These are phyloP conservation scores for Synergus itoensis DNA, from an alignment of 2,888 invertebrate species.

Conservation along the genomic window DNA sequence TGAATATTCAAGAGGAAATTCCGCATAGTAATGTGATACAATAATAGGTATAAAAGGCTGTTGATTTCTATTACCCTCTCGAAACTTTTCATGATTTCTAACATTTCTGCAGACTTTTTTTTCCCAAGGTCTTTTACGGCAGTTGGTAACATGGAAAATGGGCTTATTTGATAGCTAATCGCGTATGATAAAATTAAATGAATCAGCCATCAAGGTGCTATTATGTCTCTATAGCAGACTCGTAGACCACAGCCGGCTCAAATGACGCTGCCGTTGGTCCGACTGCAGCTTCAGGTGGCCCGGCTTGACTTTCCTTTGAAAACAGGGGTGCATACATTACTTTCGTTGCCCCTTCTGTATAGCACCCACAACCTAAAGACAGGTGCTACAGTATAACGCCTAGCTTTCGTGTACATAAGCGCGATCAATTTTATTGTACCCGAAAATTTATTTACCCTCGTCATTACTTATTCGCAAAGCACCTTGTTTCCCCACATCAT, in stretches of 20 bases:
- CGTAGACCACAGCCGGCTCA: conserved; percentile 71
- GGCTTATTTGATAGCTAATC: conserved; percentile 3
- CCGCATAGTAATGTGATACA: background rate
- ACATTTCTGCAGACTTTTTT: background rate
- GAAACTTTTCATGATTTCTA: background rate
- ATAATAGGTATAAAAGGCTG: background rate
- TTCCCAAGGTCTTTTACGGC: background rate
- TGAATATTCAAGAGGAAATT: background rate
- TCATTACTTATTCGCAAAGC: conserved; percentile 49
- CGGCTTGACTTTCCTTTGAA: conserved; percentile 67
- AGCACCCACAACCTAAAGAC: conserved; percentile 73
- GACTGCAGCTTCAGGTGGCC: conserved; percentile 77
- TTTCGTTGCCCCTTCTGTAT: conserved; percentile 66
- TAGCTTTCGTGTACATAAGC: conserved; percentile 47
- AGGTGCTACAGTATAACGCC: conserved; percentile 70
- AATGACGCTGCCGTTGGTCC: conserved; percentile 69
- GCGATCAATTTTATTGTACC: conserved; percentile 68
- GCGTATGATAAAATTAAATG: conserved; percentile 60
- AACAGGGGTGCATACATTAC: conserved; percentile 77
- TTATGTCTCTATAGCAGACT: conserved; percentile 67
- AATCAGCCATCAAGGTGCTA: conserved; percentile 68
- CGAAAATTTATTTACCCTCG: conserved; percentile 62
- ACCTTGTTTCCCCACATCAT: conserved; percentile 5
- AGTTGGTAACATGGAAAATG: background rate
- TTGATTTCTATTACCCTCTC: background rate